phyloP scores from a whole-genome alignment of 2,888 invertebrate genomes.

The Leistus spinibarbis region DNA sequence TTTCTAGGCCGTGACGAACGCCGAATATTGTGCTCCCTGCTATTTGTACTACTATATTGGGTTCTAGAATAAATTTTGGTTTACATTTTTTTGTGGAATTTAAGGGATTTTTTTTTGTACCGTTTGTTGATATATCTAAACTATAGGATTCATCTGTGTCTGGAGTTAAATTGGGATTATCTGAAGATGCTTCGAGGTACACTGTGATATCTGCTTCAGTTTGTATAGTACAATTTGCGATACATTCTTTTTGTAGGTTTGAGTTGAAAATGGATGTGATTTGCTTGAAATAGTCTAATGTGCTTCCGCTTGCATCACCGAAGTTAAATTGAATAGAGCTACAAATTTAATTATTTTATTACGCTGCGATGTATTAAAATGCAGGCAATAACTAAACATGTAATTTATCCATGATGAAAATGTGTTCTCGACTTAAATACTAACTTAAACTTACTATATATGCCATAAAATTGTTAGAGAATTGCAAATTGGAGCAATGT shows the following conservation, averaged over 20 bases:
- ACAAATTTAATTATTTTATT: conserved; percentile 16
- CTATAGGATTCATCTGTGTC: conserved; percentile 72
- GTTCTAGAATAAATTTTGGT: conserved; percentile 3
- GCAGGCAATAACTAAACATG: no score
- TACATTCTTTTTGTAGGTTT: conserved; percentile 65
- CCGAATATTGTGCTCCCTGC: conserved; percentile 70
- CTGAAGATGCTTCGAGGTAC: conserved; percentile 61
- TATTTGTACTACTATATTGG: conserved; percentile 8
- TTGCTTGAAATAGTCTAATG: conserved; percentile 61
- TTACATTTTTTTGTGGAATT: not conserved
- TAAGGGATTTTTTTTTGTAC: conserved; percentile 50
- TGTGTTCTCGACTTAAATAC: no score
- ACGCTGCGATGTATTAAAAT: no score
- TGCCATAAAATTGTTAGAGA: no score
- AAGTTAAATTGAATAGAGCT: conserved; percentile 58
- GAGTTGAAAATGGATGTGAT: conserved; percentile 62
- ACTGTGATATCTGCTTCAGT: conserved; percentile 64
- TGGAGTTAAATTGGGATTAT: conserved; percentile 65
- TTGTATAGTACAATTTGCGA: conserved; percentile 57
- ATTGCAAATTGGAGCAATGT: no score
- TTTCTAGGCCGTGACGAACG: conserved; percentile 77
- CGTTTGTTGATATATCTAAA: conserved; percentile 64
- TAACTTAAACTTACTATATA: no score
- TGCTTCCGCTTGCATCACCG: conserved; percentile 58
- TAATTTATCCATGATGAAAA: no score